These are phyloP conservation scores for Drosophila pandora DNA, from an alignment of 1,140 invertebrate genomes.

Conservation along the genomic window DNA sequence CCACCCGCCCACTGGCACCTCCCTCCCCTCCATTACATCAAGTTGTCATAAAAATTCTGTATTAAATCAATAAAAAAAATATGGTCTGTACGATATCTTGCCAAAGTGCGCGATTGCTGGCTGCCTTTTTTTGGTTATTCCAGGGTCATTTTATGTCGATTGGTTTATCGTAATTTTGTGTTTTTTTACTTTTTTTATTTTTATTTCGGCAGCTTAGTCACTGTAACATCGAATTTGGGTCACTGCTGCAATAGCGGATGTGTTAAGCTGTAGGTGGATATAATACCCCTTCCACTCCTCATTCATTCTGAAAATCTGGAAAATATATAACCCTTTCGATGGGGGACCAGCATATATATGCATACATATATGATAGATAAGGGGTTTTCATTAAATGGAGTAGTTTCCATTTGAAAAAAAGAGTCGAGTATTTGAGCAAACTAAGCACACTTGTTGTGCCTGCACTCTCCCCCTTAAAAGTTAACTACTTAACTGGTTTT, in stretches of 20 bases:
- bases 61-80: conserved; percentile 42
- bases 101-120: conserved; percentile 4
- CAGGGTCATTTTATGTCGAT: conserved; percentile 4
- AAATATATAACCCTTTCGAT: background rate
- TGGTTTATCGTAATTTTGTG: background rate
- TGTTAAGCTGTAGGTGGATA: background rate
- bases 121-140: conserved; percentile 16
- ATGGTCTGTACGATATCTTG: background rate
- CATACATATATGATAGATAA: background rate
- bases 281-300: background rate
- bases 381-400: background rate
- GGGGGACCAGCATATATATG: background rate
- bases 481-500: conserved; percentile 36
- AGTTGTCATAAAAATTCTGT: conserved; percentile 35
- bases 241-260: conserved; percentile 4
- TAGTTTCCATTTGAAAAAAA: conserved; percentile 1
- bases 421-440: background rate
- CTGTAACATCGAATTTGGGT: conserved; percentile 20
- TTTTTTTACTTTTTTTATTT: background rate
- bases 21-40: background rate
- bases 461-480: background rate
- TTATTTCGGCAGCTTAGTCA: conserved; percentile 5
- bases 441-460: background rate
- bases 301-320: background rate
- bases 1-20: too few relatives aligned